Evolutionary conservation across 2,113 vertebrate species (phyloP).

Genomic region (Sinocyclocheilus anophthalmus): DNA sequence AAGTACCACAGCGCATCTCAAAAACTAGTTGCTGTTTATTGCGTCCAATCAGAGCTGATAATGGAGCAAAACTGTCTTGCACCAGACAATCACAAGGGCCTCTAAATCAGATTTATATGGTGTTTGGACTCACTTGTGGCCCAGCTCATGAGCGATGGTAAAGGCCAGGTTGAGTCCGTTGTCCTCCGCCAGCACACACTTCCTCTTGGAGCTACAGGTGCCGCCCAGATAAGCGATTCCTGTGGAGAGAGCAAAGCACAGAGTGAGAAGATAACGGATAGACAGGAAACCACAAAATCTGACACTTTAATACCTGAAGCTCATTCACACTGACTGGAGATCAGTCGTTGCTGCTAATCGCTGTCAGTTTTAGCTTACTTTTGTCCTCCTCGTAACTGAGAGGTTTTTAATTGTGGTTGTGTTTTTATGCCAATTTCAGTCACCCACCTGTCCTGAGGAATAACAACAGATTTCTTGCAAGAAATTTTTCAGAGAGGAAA

Average conservation of each 20-base stretch:
- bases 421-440: constrained; percentile 27
- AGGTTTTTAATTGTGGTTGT: constrained; percentile 30
- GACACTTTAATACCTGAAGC: not conserved
- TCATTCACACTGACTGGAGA: not conserved
- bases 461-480: not conserved
- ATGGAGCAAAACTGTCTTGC: not conserved
- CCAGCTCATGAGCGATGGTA: constrained; percentile 97
- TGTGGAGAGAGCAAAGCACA: constrained; percentile 60
- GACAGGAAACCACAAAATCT: not conserved
- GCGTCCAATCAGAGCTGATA: not conserved
- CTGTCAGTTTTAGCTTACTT: constrained; percentile 14
- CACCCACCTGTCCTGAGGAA: not conserved
- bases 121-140: constrained; percentile 91
- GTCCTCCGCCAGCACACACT: constrained; percentile 96
- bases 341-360: not conserved
- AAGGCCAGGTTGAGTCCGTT: constrained; percentile 97
- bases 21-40: not conserved
- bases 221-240: constrained; percentile 97
- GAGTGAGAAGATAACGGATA: constrained; percentile 48
- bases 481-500: not conserved
- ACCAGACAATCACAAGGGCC: not conserved
- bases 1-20: not conserved
- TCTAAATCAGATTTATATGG: not conserved
- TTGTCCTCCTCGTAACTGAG: not conserved
- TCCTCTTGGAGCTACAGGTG: constrained; percentile 91